Percentiles rank a stretch among this genome's conserved stretches.
phyloP scores from a whole-genome alignment of 2,113 vertebrate genomes.

The Cottus gobio region DNA sequence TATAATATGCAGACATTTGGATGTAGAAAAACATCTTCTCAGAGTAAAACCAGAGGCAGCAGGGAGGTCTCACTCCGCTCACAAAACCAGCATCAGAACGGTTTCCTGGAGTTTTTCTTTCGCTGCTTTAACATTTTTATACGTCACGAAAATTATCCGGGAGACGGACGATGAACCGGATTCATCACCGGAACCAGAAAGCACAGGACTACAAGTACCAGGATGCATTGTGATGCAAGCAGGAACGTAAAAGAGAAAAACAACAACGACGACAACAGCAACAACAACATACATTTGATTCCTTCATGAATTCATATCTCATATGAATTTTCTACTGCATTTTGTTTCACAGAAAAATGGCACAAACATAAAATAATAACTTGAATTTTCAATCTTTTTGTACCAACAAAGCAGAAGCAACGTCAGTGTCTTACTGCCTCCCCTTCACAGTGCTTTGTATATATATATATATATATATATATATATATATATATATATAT shows the following conservation, averaged over 20 bases:
- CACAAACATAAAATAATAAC: conserved; percentile 18
- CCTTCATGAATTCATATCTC: conserved; percentile 73
- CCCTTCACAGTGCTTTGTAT: conserved; percentile 44
- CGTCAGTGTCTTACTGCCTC: neutral
- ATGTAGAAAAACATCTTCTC: conserved; percentile 63
- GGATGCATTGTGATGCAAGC: conserved; percentile 81
- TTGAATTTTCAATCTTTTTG: neutral
- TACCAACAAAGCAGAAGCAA: conserved; percentile 10
- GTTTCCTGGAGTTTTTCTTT: no score
- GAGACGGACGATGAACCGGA: conserved; percentile 70
- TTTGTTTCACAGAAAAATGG: conserved; percentile 41
- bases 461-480: no score
- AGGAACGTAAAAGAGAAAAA: conserved; percentile 56
- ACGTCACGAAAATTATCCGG: conserved; percentile 17
- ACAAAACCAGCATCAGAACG: conserved; percentile 14
- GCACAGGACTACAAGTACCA: conserved; percentile 80
- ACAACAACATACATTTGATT: conserved; percentile 72
- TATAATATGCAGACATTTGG: conserved; percentile 55
- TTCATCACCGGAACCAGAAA: conserved; percentile 47
- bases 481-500: no score
- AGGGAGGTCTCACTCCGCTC: conserved; percentile 34
- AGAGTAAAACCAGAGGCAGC: conserved; percentile 13
- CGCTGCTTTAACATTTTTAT: conserved; percentile 14
- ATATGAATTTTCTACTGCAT: conserved; percentile 61
- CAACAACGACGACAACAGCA: conserved; percentile 69